Conservation (phyloP, 2,113 vertebrate genomes). For the Apteryx owenii region DNA sequence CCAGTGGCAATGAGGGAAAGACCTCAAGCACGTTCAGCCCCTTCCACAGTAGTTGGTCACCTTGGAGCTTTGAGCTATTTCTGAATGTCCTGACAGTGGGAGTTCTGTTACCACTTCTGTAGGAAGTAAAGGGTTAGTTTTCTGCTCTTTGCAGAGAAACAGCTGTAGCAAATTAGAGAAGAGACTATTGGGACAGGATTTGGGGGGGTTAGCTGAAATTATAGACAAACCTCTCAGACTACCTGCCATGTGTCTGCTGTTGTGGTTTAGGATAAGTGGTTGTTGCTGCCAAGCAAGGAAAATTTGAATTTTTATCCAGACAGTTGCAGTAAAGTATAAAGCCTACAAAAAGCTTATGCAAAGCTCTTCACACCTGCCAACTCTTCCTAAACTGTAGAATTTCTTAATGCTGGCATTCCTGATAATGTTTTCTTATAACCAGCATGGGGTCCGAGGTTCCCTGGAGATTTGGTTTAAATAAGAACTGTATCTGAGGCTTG, state of each 20-base stretch:
- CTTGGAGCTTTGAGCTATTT: background rate
- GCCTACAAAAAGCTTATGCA: background rate
- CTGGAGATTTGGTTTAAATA: background rate
- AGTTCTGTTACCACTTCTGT: background rate
- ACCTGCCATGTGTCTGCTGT: background rate
- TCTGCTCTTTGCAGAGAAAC: background rate
- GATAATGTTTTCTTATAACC: background rate
- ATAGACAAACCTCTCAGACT: rapidly evolving
- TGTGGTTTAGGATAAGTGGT: background rate
- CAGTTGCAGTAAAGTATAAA: background rate
- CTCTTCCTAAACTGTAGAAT: background rate
- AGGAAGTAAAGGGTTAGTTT: background rate
- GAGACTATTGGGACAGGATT: background rate
- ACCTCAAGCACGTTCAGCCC: background rate
- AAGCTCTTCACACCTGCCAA: background rate
- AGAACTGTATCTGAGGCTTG: background rate
- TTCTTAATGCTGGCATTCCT: background rate
- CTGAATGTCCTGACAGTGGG: background rate
- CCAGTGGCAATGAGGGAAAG: background rate
- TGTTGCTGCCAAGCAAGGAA: background rate
- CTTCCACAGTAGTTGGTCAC: background rate
- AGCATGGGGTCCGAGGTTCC: background rate
- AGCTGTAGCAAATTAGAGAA: background rate
- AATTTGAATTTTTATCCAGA: background rate
- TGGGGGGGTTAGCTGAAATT: background rate